These are phyloP conservation scores for Coluber constrictor DNA, from an alignment of 2,797 vertebrate genomes.

Conservation along the genomic window DNA sequence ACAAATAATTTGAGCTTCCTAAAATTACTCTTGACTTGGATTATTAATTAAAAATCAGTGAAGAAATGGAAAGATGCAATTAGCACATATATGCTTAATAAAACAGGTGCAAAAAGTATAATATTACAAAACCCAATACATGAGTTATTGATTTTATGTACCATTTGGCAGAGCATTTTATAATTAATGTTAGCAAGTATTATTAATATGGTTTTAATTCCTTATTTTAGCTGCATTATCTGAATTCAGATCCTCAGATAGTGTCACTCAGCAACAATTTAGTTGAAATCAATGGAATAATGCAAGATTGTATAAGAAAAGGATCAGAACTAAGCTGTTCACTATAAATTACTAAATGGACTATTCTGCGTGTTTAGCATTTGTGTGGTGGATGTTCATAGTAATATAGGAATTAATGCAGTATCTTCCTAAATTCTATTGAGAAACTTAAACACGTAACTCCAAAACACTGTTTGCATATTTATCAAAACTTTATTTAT, in stretches of 20 bases:
- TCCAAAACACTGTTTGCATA: not conserved
- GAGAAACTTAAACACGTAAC: not conserved
- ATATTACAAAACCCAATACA: not conserved
- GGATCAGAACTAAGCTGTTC: constrained; percentile 42
- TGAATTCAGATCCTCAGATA: constrained; percentile 12
- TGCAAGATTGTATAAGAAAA: constrained; percentile 29
- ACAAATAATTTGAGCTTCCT: constrained; percentile 32
- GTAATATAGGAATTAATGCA: constrained; percentile 42
- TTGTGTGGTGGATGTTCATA: constrained; percentile 7
- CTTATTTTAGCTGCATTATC: constrained; percentile 40
- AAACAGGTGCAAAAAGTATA: not conserved
- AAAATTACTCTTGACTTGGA: not conserved
- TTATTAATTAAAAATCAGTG: constrained; percentile 12
- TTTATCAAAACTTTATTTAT: not conserved
- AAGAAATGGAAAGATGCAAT: constrained; percentile 6
- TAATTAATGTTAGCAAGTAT: constrained; percentile 32
- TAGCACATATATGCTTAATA: not conserved
- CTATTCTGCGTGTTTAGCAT: not conserved
- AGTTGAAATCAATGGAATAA: constrained; percentile 19
- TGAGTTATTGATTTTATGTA: constrained; percentile 21
- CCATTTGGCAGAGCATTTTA: constrained; percentile 10
- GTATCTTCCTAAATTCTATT: constrained; percentile 32
- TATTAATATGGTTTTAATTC: constrained; percentile 32
- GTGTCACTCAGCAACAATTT: constrained; percentile 19
- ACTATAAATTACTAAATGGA: constrained; percentile 40